Conservation (phyloP, 2,797 vertebrate species). For the Lacerta agilis region DNA sequence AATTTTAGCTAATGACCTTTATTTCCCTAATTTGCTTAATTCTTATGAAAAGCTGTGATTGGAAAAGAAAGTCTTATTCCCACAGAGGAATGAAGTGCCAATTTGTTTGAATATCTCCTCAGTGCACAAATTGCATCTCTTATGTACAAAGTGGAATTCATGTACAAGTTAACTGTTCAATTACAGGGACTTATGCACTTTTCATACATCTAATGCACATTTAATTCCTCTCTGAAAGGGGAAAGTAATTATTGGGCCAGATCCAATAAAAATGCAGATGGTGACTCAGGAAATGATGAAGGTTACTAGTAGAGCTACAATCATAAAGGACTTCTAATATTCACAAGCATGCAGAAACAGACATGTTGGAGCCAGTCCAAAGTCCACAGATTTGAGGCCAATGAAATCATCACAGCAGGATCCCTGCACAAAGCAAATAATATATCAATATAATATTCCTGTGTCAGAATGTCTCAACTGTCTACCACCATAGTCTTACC, state of each 20-base stretch:
- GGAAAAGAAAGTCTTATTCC: conserved; percentile 65
- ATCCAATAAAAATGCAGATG: conserved; percentile 25
- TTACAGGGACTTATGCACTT: conserved; percentile 35
- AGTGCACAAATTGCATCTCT: neutral
- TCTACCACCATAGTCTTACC: neutral
- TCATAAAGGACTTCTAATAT: conserved; percentile 11
- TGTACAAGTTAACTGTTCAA: conserved; percentile 42
- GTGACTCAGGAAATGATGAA: conserved; percentile 21
- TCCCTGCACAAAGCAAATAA: conserved; percentile 3
- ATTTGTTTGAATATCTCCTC: conserved; percentile 59
- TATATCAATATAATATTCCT: neutral
- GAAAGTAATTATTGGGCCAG: neutral
- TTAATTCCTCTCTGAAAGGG: neutral
- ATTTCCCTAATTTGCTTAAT: conserved; percentile 66
- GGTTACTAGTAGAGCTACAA: conserved; percentile 2
- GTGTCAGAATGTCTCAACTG: neutral
- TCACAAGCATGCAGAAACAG: neutral
- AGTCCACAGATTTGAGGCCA: conserved; percentile 4
- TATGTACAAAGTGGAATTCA: conserved; percentile 43
- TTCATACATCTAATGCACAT: neutral
- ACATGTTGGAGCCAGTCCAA: conserved; percentile 6
- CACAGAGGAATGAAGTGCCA: conserved; percentile 56
- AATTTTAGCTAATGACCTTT: conserved; percentile 64
- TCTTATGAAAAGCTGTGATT: conserved; percentile 53
- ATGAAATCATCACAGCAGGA: neutral